A percentile compares a stretch with the other conserved stretches of the same genome.
phyloP scores from a whole-genome alignment of 2,888 invertebrate genomes.

The Cephus pygmeus region DNA sequence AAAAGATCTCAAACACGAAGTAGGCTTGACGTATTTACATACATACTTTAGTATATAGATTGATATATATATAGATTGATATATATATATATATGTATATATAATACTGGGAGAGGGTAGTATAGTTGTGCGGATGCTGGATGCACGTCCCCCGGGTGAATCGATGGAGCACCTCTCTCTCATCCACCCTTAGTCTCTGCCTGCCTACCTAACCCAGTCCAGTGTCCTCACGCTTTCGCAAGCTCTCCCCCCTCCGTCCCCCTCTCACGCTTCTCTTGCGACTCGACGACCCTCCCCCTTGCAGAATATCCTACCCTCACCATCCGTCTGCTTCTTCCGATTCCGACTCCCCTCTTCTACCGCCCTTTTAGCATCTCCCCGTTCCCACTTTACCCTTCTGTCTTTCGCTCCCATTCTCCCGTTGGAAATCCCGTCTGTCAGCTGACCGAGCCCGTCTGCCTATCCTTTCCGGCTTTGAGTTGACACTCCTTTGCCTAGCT shows the following conservation, averaged over 20 bases:
- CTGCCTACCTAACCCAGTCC: conserved; percentile 32
- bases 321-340: too few species aligned
- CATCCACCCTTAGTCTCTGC: conserved; percentile 32
- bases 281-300: too few species aligned
- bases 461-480: not conserved
- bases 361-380: not conserved
- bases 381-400: too few species aligned
- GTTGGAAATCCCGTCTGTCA: conserved; percentile 20
- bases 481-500: not conserved
- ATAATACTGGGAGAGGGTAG: not conserved
- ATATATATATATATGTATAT: too few species aligned
- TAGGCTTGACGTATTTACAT: not conserved
- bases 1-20: not conserved
- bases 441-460: conserved; percentile 18
- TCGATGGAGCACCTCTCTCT: conserved; percentile 55
- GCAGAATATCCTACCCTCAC: too few species aligned
- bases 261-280: not conserved
- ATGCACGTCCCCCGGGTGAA: conserved; percentile 59
- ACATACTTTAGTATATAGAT: too few species aligned
- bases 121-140: conserved; percentile 37
- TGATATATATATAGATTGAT: too few species aligned
- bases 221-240: conserved; percentile 24
- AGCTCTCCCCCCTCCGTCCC: not conserved
- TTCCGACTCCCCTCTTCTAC: not conserved
- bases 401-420: not conserved